Evolutionary conservation across 2,888 invertebrate species (phyloP), one percentile per base, ranked within the genome.

Genomic region (Baccha elongata): DNA sequence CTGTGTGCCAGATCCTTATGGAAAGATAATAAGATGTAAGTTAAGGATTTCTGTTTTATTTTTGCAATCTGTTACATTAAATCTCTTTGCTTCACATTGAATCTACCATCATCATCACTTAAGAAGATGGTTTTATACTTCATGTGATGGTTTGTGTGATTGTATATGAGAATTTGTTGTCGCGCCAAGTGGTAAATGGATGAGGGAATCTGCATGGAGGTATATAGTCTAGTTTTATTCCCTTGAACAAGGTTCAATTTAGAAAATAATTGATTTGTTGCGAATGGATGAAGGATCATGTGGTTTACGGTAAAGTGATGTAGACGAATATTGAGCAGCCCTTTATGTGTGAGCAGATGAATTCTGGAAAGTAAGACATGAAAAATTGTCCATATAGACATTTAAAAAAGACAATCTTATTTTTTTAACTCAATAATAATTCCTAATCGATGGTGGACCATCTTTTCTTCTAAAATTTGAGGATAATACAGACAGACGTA

Each of bases 1-100:
- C 50, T 26, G 11, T 58, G 11, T 7, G n/a, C n/a, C n/a, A 71
- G 58, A 71, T 71, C 40, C 55, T 53, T 60, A 40, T 15, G 62
- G 40, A 48, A 44, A 73, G 78, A 83, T 83, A 78, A 83, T 78
- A 83, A 72, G 83, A 78, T 73, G 83, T 72, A 78, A 78, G 83
- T 62, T 76, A 78, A 83, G 83, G 83, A 78, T 83, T 83, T 73
- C 46, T 58, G 46, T 67, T 76, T 76, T 76, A 68, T 76, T 83
- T 76, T 68, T 73, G 78, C 83, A 83, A 83, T 83, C 83, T 83
- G 83, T 76, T 73, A 78, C 83, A 58, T 78, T 78, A 78, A 83
- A 83, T 83, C 83, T 83, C 55, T 68, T 78, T 76, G 55, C 67
- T 60, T 35, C 50, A 37, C 76, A 83, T 83, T 83, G 76, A 72